phyloP scores from a whole-genome alignment of 2,113 vertebrate species.

The Oreochromis tanganicae region DNA sequence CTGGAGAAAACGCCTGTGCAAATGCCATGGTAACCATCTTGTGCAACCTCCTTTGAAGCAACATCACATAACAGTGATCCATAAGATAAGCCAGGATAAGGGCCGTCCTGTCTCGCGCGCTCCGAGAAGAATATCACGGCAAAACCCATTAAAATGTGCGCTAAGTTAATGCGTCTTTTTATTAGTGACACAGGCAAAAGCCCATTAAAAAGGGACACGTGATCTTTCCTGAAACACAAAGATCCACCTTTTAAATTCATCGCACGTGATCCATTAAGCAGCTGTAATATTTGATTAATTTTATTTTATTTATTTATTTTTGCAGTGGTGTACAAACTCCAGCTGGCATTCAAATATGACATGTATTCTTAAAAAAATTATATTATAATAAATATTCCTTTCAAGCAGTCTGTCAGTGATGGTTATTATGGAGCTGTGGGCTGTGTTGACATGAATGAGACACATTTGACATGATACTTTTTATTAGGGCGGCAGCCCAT shows the following conservation, averaged over 20 bases:
- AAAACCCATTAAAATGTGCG: conserved; percentile 24
- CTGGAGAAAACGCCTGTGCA: conserved; percentile 25
- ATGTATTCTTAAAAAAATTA: background rate
- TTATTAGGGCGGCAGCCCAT: background rate
- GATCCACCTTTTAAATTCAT: conserved; percentile 14
- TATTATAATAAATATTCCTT: background rate
- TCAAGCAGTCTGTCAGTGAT: background rate
- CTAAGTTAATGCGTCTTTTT: conserved; percentile 27
- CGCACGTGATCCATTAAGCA: conserved; percentile 44
- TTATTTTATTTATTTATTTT: background rate
- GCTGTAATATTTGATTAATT: background rate
- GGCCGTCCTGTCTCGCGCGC: background rate
- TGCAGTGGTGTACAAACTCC: background rate
- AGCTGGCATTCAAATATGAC: conserved; percentile 9
- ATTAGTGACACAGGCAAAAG: background rate
- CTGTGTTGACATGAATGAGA: conserved; percentile 6
- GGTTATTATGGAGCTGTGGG: conserved; percentile 23
- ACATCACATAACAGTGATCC: conserved; percentile 37
- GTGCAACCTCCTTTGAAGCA: conserved; percentile 39
- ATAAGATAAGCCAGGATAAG: conserved; percentile 28
- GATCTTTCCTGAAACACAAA: conserved; percentile 18
- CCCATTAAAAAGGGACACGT: conserved; percentile 14
- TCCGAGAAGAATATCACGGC: conserved; percentile 5
- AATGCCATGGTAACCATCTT: conserved; percentile 58
- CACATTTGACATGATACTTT: background rate